These are phyloP conservation scores for Discoglossus pictus DNA, from an alignment of 2,797 vertebrate genomes.

Conservation along the genomic window DNA sequence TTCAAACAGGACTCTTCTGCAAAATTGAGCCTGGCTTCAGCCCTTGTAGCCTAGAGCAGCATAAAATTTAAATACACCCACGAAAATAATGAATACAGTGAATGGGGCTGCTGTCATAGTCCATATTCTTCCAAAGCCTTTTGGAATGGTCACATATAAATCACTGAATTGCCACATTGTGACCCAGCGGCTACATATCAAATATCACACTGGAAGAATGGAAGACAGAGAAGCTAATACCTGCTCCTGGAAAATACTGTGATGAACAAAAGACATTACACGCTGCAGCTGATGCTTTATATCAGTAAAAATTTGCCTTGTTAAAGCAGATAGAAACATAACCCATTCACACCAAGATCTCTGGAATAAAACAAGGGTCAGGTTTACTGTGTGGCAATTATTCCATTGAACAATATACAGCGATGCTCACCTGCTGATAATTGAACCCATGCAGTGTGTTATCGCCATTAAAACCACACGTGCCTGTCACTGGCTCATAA, in stretches of 20 bases:
- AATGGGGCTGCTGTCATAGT: too few species aligned
- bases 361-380: not conserved
- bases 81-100: too few species aligned
- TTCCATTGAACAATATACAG: constrained; percentile 42
- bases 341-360: constrained; percentile 14
- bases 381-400: constrained; percentile 32
- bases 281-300: constrained; percentile 48
- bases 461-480: constrained; percentile 39
- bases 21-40: too few species aligned
- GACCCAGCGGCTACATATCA: too few species aligned
- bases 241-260: constrained; percentile 43
- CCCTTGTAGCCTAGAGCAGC: too few species aligned
- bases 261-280: constrained; percentile 44
- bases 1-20: too few species aligned
- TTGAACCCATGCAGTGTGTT: constrained; percentile 47
- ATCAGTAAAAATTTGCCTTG: constrained; percentile 12
- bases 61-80: too few species aligned
- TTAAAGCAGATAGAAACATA: constrained; percentile 23
- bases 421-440: constrained; percentile 44
- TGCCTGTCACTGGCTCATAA: constrained; percentile 39
- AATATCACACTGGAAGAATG: constrained; percentile 33
- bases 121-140: too few species aligned
- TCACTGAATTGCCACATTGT: too few species aligned
- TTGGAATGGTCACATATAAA: too few species aligned
- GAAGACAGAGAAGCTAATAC: constrained; percentile 26